Conservation (phyloP, 2,888 invertebrate genomes). For the Limnephilus marmoratus region DNA sequence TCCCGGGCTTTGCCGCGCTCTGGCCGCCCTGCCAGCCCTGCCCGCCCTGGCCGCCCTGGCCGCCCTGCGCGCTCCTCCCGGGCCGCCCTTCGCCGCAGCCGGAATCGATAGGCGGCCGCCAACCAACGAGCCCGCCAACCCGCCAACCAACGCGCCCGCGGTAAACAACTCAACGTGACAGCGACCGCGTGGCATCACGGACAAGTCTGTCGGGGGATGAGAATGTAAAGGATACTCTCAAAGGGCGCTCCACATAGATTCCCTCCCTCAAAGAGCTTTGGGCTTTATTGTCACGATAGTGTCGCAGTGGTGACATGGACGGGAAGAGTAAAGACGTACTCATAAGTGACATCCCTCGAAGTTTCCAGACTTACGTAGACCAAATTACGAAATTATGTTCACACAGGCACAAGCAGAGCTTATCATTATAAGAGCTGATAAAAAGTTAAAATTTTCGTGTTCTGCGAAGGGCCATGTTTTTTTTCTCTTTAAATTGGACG, state of each 20-base stretch:
- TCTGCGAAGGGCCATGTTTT: no score
- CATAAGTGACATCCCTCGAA: not conserved
- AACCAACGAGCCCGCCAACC: constrained; percentile 12
- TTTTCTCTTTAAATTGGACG: no score
- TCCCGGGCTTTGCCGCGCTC: constrained; percentile 68
- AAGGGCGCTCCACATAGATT: not conserved
- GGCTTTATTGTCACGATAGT: no score
- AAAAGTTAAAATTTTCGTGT: no score
- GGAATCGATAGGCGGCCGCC: constrained; percentile 39
- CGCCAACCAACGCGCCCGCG: constrained; percentile 24
- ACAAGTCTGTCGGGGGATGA: not conserved
- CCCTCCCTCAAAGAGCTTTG: not conserved
- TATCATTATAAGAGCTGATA: no score
- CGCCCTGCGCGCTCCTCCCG: constrained; percentile 36
- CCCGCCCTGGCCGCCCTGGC: constrained; percentile 16
- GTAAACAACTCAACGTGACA: constrained; percentile 26
- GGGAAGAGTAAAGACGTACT: not conserved
- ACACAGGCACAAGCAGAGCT: no score
- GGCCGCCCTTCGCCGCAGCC: constrained; percentile 8
- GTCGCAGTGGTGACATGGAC: not conserved
- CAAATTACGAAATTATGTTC: no score
- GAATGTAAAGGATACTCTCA: not conserved
- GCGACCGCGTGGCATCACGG: not conserved
- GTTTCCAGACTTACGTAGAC: not conserved
- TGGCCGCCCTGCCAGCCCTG: constrained; percentile 18